Percentiles rank a stretch among this genome's conserved stretches.
These are phyloP conservation scores for Brachystomella parvula DNA, from an alignment of 1,140 invertebrate genomes.

Conservation along the genomic window DNA sequence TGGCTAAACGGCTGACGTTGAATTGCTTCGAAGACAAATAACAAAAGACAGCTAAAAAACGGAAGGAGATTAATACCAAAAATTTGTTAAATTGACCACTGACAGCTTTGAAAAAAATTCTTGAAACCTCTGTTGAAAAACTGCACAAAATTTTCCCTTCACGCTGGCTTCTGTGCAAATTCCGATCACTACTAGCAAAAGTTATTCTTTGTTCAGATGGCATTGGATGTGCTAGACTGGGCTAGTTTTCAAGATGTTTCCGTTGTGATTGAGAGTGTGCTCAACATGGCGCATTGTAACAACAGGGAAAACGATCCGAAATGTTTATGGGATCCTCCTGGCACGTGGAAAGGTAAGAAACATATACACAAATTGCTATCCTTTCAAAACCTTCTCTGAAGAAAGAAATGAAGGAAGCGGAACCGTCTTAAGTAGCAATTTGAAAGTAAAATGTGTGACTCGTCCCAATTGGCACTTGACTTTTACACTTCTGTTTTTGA, in stretches of 20 bases:
- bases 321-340: slow-evolving; percentile 35
- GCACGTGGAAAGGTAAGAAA: slow-evolving; percentile 35
- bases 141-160: no score
- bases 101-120: no score
- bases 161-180: slow-evolving; percentile 6
- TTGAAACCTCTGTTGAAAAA: background rate
- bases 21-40: no score
- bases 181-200: no score
- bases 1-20: no score
- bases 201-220: slow-evolving; percentile 53
- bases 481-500: background rate
- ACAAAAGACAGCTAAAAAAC: no score
- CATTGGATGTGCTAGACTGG: slow-evolving; percentile 86
- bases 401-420: no score
- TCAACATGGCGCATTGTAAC: slow-evolving; percentile 26
- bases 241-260: slow-evolving; percentile 48
- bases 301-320: slow-evolving; percentile 31
- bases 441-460: no score
- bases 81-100: no score
- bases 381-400: no score
- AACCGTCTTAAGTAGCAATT: no score
- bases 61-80: no score
- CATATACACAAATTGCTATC: background rate
- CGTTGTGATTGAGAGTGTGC: slow-evolving; percentile 33
- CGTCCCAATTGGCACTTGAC: background rate